Base-by-base conservation (phyloP, 2,888 invertebrate species). In the Cryptocephalus moraei region DNA sequence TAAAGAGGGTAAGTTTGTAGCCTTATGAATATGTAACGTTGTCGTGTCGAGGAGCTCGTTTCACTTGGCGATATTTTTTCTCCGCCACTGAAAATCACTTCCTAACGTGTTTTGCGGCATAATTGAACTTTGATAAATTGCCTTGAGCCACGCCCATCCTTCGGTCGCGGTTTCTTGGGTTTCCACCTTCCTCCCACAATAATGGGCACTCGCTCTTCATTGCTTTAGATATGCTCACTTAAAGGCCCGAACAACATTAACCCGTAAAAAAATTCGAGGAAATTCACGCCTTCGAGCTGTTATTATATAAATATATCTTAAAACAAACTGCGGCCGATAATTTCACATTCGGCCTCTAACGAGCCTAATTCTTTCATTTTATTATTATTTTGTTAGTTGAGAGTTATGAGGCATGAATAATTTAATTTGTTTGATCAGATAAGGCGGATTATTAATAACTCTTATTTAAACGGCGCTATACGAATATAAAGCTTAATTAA, bases 71-170 rank as follows among this genome's bases (percentile, higher is more conserved):
- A 6, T 22, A 22, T 22, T 22, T 22, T 36, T 36, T 36, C 11
- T 6, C 44, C 51, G 51, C 54, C 52, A 51, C 49, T 53, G 49
- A 40, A 48, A 64, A 64, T 64, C 65, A 63, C 64, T 65, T 63
- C 58, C 58, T 57, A 61, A 60, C 62, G 61, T 60, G 61, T 60
- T 64, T 59, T 56, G 64, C 65, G 66, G 66, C 64, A 57, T 66
- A 67, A 67, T 67, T 67, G 67, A 67, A 67, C 63, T 67, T 66
- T 67, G 67, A 67, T 64, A 61, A 66, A 67, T 67, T 56, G 63
- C 63, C 57, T 49, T 44, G 53, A 51, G 63, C 60, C 51, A 61
- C 67, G 64, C 67, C 67, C 56, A 53, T 52, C 51, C 44, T 54
- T 57, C 57, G 52, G 55, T 53, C 55, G 57, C 60, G 55, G 55